Evolutionary conservation across 2,888 invertebrate species (phyloP).

Genomic region (Thecocarcelia acutangulata): DNA sequence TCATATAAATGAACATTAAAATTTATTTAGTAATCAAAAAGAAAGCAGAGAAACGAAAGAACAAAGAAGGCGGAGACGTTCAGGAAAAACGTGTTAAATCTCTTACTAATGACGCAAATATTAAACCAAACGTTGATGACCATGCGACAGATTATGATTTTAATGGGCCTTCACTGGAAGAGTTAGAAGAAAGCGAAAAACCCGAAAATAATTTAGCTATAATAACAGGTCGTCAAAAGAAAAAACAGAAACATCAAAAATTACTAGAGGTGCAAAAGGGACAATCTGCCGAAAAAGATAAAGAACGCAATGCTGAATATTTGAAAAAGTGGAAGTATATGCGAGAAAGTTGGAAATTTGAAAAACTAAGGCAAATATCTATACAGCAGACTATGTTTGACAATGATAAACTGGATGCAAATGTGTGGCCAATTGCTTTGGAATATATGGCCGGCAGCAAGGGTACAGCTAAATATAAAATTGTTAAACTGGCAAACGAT

Average conservation of each 20-base stretch:
- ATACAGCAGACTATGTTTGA: constrained; percentile 87
- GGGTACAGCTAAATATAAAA: constrained; percentile 85
- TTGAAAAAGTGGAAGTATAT: constrained; percentile 88
- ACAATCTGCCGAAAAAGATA: constrained; percentile 83
- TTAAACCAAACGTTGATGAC: constrained; percentile 3
- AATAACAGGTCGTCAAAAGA: constrained; percentile 86
- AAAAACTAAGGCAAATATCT: constrained; percentile 90
- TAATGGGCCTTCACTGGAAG: constrained; percentile 77
- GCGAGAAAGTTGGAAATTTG: constrained; percentile 89
- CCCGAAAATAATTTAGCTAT: constrained; percentile 80
- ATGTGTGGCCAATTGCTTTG: constrained; percentile 85
- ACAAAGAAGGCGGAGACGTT: constrained; percentile 54
- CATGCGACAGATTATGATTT: constrained; percentile 70
- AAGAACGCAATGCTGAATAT: constrained; percentile 85
- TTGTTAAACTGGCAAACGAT: constrained; percentile 85
- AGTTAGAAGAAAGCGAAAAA: constrained; percentile 77
- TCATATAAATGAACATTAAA: neutral
- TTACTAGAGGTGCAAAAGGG: constrained; percentile 83
- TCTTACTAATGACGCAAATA: neutral
- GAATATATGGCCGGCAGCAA: constrained; percentile 88
- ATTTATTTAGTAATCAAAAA: constrained; percentile 36
- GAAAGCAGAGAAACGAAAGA: constrained; percentile 70
- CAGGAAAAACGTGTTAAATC: constrained; percentile 70
- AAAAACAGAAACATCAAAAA: constrained; percentile 85
- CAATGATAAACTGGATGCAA: constrained; percentile 83